Percentiles rank a stretch among this genome's conserved stretches.
phyloP scores from a whole-genome alignment of 1,140 invertebrate genomes.

The Argopecten irradians region DNA sequence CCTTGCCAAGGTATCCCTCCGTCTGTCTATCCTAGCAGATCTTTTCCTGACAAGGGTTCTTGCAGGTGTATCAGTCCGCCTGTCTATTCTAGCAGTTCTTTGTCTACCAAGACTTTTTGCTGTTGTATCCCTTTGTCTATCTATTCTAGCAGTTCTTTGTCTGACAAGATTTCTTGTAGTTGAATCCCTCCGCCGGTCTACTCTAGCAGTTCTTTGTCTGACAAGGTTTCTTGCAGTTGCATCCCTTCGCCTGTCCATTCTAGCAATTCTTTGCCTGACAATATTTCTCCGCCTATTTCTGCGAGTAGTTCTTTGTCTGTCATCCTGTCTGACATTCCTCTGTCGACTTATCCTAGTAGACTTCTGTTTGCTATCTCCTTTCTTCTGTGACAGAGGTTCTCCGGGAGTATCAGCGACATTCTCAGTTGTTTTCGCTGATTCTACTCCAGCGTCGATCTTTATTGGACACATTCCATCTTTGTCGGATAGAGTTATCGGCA shows the following conservation, averaged over 20 bases:
- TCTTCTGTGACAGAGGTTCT: not conserved
- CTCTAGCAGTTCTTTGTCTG: not conserved
- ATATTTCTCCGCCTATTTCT: not conserved
- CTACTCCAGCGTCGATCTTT: not conserved
- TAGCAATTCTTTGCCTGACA: not conserved
- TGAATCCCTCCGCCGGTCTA: no score
- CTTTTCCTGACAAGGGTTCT: not conserved
- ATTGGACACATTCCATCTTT: not conserved
- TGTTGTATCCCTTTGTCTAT: no score
- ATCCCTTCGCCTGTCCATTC: not conserved
- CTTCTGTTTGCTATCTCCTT: not conserved
- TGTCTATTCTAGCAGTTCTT: no score
- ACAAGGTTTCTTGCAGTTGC: not conserved
- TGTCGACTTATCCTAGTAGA: not conserved
- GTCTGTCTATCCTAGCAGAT: not conserved
- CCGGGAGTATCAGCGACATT: not conserved
- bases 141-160: no score
- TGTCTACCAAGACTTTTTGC: no score
- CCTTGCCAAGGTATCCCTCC: not conserved
- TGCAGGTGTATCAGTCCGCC: no score
- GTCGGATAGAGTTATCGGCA: not conserved
- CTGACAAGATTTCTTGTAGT: no score
- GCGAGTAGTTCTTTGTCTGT: not conserved
- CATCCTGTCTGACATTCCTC: not conserved
- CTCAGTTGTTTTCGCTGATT: not conserved